Evolutionary conservation across 2,888 invertebrate genomes (phyloP).

Genomic region (Tachystola acroxantha): DNA sequence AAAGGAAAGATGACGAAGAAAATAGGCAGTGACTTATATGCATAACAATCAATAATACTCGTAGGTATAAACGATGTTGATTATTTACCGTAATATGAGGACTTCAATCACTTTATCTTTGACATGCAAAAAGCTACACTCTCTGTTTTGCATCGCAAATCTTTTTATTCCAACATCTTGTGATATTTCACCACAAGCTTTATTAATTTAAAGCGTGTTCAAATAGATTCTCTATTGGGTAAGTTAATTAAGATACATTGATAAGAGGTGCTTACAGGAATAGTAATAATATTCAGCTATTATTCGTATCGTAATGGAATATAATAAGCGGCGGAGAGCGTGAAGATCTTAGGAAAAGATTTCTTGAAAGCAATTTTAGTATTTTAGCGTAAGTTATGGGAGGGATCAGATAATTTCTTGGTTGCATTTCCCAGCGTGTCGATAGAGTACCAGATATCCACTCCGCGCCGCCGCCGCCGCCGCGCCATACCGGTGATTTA

Average conservation of each 20-base stretch:
- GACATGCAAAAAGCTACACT: no score
- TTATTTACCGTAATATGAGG: no score
- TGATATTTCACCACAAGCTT: no score
- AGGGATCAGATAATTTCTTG: slow-evolving; percentile 68
- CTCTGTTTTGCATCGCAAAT: no score
- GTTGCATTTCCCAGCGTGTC: slow-evolving; percentile 58
- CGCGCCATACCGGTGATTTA: slow-evolving; percentile 27
- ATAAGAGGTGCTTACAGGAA: slow-evolving; percentile 36
- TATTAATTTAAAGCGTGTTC: slow-evolving; percentile 26
- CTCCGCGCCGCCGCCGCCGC: no score
- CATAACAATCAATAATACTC: no score
- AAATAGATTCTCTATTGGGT: slow-evolving; percentile 29
- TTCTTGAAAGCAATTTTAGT: slow-evolving; percentile 72
- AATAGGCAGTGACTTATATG: no score
- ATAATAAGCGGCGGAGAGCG: slow-evolving; percentile 69
- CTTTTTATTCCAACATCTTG: no score
- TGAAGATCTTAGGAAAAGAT: slow-evolving; percentile 72
- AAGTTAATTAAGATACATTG: slow-evolving; percentile 47
- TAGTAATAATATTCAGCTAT: slow-evolving; percentile 63
- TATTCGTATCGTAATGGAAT: slow-evolving; percentile 72
- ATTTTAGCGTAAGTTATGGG: slow-evolving; percentile 69
- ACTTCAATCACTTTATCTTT: no score
- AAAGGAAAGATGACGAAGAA: no score
- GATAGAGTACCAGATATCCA: slow-evolving; percentile 56
- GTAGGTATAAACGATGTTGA: no score